Base-by-base conservation (phyloP, 2,113 vertebrate genomes). In the Rutilus rutilus region DNA sequence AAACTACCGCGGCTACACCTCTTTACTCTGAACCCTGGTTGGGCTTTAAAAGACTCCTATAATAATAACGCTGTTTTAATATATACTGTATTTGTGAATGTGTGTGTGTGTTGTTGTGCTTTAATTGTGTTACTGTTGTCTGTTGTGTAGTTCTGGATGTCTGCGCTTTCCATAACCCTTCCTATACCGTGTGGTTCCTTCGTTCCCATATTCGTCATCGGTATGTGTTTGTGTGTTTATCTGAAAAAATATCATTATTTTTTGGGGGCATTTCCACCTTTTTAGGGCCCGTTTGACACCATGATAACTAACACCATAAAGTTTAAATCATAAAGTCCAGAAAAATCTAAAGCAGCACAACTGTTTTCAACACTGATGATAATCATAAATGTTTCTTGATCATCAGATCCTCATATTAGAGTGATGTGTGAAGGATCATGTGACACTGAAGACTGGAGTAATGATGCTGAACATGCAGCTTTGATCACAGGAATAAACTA, bases 111-210 rank as follows among this genome's bases (percentile, higher is more conserved):
- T 79, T 42, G 19, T 45, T 33, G 19, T 78, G 52, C 62, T 47
- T 47, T 30, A 36, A 81, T 17, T 30, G 87, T 62, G 87, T 82
- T 88, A 30, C 64, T 25, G 75, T 75, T 82, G 75, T 81, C 19
- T 83, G 6, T 82, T 52, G 12, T 80, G 27, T 84, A 99, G 98
- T 99, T 99, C 94, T 99, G 97, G 97, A 99, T 99, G 98, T 98
- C 98, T 1, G 98, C 98, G 9, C 92, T 99, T 87, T 98, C 98
- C 86, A 99, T 97, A 86, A 99, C 98, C 85, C 97, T 99, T 90
- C 98, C 98, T 0, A 97, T 99, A 69, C 98, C 98, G 88, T 98
- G 97, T 0, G 98, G 98, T 87, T 97, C 97, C 52, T 99, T 99
- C 94, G 98, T 99, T 96, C 98, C 98, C 0, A 98, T 99, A 78